Percentiles rank a stretch among this genome's conserved stretches.
Conservation (phyloP, 1,140 invertebrate species). For the Macrosteles quadrilineatus region DNA sequence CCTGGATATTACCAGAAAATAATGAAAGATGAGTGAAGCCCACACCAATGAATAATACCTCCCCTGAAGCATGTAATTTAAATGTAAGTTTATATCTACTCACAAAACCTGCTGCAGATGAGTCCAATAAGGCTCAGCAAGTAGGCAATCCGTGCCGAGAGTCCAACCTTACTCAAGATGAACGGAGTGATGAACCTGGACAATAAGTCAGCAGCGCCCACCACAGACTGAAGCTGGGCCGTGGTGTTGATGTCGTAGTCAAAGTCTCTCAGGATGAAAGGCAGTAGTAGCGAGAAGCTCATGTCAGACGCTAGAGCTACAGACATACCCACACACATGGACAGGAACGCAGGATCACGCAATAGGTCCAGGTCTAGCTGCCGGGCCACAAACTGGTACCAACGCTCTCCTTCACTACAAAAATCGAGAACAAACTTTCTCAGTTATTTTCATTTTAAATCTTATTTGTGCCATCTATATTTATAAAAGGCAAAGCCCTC, state of each 20-base stretch:
- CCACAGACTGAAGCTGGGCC: slow-evolving; percentile 38
- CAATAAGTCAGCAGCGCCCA: slow-evolving; percentile 38
- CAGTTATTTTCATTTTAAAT: no score
- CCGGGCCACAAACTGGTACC: slow-evolving; percentile 51
- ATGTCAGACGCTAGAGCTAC: slow-evolving; percentile 67
- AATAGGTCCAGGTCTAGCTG: slow-evolving; percentile 63
- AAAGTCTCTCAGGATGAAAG: slow-evolving; percentile 65
- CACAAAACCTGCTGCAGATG: slow-evolving; percentile 64
- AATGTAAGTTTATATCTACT: no score
- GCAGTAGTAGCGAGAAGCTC: slow-evolving; percentile 65
- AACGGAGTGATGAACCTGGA: slow-evolving; percentile 57
- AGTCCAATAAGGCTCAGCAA: slow-evolving; percentile 64
- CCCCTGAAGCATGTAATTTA: no score
- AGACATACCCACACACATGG: slow-evolving; percentile 64
- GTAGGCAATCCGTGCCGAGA: slow-evolving; percentile 67
- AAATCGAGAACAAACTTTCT: no score
- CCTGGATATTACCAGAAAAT: no score
- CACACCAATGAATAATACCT: no score
- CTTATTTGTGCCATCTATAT: no score
- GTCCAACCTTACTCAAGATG: slow-evolving; percentile 62
- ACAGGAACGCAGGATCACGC: slow-evolving; percentile 64
- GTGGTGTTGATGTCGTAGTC: slow-evolving; percentile 55
- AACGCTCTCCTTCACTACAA: no score
- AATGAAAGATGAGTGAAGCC: no score
- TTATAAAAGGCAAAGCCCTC: no score